Conservation (phyloP, 2,888 invertebrate species). For the Abscondita cerata region DNA sequence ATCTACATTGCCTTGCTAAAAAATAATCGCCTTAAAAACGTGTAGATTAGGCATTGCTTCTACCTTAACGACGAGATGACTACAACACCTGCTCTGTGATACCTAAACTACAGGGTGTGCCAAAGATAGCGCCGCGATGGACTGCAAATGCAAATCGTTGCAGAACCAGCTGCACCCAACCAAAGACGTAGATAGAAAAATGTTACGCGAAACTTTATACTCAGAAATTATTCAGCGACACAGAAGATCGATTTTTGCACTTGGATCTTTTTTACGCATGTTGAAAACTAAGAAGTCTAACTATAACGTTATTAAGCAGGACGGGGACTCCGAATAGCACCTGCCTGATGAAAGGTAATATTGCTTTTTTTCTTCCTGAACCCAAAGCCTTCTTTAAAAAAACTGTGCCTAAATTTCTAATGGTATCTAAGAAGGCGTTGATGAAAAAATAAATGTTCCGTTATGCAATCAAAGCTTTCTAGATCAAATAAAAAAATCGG, state of each 20-base stretch:
- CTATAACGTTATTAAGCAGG: constrained; percentile 75
- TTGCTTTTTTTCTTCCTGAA: too few relatives aligned
- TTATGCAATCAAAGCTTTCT: too few relatives aligned
- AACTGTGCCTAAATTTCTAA: too few relatives aligned
- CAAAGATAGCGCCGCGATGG: constrained; percentile 40
- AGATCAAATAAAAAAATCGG: too few relatives aligned
- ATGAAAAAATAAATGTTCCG: too few relatives aligned
- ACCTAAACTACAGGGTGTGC: constrained; percentile 26
- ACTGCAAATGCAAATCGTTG: constrained; percentile 39
- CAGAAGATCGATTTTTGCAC: constrained; percentile 76
- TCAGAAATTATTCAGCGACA: constrained; percentile 81
- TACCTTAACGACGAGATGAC: constrained; percentile 13
- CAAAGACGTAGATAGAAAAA: constrained; percentile 65
- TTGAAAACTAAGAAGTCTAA: constrained; percentile 76
- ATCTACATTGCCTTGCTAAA: constrained; percentile 33
- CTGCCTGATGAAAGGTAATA: too few relatives aligned
- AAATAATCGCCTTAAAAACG: constrained; percentile 28
- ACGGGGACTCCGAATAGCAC: constrained; percentile 53
- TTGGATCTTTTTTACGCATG: constrained; percentile 78
- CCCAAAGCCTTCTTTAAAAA: too few relatives aligned
- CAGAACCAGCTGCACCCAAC: constrained; percentile 43
- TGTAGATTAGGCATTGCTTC: constrained; percentile 16
- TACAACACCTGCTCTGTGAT: constrained; percentile 27
- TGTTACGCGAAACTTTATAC: constrained; percentile 74
- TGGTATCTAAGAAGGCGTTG: too few relatives aligned